Percentiles rank a stretch among this genome's conserved stretches.
Conservation (phyloP, 1,140 invertebrate species). For the Copidosoma floridanum region DNA sequence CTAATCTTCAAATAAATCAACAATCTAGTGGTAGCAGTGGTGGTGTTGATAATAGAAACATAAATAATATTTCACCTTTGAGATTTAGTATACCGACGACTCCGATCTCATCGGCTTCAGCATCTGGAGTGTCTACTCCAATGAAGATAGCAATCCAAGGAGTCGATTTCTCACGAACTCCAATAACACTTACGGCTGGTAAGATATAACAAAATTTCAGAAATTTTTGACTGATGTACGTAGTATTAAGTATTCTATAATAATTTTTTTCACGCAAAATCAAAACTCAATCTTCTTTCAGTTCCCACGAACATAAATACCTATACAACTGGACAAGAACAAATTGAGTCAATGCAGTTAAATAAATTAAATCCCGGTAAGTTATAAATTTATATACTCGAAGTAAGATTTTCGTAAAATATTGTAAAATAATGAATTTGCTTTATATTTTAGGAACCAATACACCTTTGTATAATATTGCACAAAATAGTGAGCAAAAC, state of each 20-base stretch:
- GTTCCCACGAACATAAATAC: too few species aligned
- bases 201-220: too few species aligned
- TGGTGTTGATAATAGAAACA: too few species aligned
- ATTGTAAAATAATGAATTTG: not conserved
- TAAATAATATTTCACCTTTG: conserved; percentile 20
- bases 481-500: not conserved
- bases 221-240: not conserved
- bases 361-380: too few species aligned
- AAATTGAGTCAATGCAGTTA: not conserved
- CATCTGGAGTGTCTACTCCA: conserved; percentile 16
- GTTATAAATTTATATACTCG: too few species aligned
- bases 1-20: conserved; percentile 26
- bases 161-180: not conserved
- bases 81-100: conserved; percentile 29
- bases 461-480: not conserved
- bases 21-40: conserved; percentile 8
- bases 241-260: too few species aligned
- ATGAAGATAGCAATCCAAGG: conserved; percentile 3
- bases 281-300: too few species aligned
- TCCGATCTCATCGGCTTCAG: conserved; percentile 31
- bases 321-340: too few species aligned
- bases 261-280: not conserved
- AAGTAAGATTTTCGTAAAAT: too few species aligned
- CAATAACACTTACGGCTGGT: conserved; percentile 2
- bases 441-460: not conserved